phyloP scores from a whole-genome alignment of 2,797 vertebrate genomes.

The Meriones psammophilus region DNA sequence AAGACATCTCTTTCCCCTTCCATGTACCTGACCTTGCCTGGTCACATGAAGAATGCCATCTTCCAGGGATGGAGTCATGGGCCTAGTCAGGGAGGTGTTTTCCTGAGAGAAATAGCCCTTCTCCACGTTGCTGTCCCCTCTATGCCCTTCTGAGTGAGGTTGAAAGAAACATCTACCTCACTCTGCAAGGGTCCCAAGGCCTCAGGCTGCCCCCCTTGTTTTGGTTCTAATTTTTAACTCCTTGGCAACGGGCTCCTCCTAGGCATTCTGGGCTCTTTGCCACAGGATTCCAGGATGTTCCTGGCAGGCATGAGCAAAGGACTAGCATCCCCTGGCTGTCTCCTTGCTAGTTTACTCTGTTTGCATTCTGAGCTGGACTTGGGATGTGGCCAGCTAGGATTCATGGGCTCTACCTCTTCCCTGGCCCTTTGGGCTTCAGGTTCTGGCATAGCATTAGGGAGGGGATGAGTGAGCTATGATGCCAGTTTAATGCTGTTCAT shows the following conservation, averaged over 20 bases:
- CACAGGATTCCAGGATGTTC: constrained; percentile 60
- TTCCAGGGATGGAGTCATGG: not conserved
- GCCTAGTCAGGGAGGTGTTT: not conserved
- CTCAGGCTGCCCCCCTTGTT: constrained; percentile 55
- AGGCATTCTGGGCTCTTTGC: constrained; percentile 15
- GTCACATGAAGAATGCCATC: not conserved
- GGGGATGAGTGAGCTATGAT: not conserved
- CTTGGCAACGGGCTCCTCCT: constrained; percentile 59
- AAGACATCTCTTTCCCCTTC: not conserved
- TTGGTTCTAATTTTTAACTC: constrained; percentile 65
- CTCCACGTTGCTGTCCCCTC: not conserved
- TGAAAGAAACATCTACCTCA: constrained; percentile 5
- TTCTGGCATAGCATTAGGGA: not conserved
- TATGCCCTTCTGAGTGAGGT: not conserved
- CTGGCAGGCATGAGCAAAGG: constrained; percentile 53
- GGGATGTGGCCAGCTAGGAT: not conserved
- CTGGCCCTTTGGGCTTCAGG: not conserved
- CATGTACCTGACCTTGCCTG: not conserved
- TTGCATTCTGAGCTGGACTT: not conserved
- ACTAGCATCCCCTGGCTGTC: not conserved
- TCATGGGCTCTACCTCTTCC: not conserved
- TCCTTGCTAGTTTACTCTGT: constrained; percentile 31
- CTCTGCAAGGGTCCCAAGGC: not conserved
- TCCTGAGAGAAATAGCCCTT: not conserved
- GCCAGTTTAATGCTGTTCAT: not conserved